phyloP scores from a whole-genome alignment of 2,113 vertebrate genomes.

The Scopus umbretta region DNA sequence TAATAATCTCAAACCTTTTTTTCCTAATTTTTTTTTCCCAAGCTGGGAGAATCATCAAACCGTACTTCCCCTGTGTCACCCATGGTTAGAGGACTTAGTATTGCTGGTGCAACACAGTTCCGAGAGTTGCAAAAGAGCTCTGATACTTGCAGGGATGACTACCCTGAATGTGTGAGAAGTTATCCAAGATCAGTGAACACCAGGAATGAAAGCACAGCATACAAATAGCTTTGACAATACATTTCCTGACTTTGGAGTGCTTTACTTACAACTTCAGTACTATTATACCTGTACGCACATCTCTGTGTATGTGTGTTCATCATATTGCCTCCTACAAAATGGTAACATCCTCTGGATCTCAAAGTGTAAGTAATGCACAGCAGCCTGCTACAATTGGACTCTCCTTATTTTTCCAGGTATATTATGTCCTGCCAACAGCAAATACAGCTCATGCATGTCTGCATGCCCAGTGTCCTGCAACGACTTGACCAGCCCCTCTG shows the following conservation, averaged over 20 bases:
- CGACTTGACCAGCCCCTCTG: slow-evolving; percentile 47
- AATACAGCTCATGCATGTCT: slow-evolving; percentile 52
- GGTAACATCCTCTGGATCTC: background rate
- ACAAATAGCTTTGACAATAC: background rate
- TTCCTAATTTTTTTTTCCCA: background rate
- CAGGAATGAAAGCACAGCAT: background rate
- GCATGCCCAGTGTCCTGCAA: slow-evolving; percentile 67
- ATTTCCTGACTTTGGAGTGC: background rate
- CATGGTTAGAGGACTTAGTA: background rate
- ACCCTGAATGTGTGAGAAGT: background rate
- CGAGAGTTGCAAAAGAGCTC: background rate
- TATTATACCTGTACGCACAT: background rate
- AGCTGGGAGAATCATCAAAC: background rate
- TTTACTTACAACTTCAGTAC: background rate
- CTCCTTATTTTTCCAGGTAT: slow-evolving; percentile 9
- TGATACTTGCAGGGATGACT: background rate
- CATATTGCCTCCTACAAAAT: background rate
- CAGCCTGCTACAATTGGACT: background rate
- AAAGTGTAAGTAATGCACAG: background rate
- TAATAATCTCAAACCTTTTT: background rate
- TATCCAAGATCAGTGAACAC: background rate
- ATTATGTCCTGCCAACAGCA: slow-evolving; percentile 58
- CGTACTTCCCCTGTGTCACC: background rate
- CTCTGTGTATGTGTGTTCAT: background rate
- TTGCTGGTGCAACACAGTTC: background rate